phyloP scores from a whole-genome alignment of 2,113 vertebrate species.

The Tragulus kanchil region DNA sequence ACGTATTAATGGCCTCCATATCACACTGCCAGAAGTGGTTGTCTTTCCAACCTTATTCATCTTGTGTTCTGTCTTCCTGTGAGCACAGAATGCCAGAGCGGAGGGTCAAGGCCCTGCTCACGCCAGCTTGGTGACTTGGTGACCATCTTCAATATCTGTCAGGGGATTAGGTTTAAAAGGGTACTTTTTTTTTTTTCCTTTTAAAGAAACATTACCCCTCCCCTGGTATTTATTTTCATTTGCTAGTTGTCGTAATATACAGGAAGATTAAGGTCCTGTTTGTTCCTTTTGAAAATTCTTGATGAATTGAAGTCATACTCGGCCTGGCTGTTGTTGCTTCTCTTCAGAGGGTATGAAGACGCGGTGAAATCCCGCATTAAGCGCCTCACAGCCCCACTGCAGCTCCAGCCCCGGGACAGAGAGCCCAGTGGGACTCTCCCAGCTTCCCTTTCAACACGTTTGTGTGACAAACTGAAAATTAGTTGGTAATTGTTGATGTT shows the following conservation, averaged over 20 bases:
- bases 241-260: neutral
- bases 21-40: constrained; percentile 31
- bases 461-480: neutral
- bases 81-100: neutral
- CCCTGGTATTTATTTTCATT: constrained; percentile 36
- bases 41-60: constrained; percentile 37
- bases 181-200: neutral
- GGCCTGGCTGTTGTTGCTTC: neutral
- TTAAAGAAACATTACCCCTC: neutral
- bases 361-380: neutral
- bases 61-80: neutral
- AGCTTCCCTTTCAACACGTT: fast-evolving
- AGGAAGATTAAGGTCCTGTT: constrained; percentile 56
- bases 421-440: neutral
- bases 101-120: neutral
- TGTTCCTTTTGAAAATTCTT: constrained; percentile 37
- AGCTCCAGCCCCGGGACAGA: too few relatives aligned
- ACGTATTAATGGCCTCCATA: constrained; percentile 63
- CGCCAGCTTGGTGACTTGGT: neutral
- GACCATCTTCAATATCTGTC: constrained; percentile 17
- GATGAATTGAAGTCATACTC: constrained; percentile 1
- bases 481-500: neutral
- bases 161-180: constrained; percentile 49
- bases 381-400: neutral
- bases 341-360: neutral